Evolutionary conservation across 2,113 vertebrate genomes (phyloP).

Genomic region (Bubo blakistoni): DNA sequence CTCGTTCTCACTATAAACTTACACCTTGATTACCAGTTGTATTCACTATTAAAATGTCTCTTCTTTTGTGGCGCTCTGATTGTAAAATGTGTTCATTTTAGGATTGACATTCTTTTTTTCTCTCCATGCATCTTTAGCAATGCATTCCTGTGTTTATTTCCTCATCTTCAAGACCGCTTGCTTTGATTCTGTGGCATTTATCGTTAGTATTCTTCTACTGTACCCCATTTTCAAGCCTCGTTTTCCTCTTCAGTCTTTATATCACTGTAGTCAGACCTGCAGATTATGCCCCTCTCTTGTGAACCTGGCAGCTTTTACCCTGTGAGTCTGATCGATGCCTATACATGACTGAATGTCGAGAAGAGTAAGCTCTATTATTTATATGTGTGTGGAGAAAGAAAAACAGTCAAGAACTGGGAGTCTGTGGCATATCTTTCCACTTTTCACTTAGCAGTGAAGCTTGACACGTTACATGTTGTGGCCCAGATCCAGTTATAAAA

Average conservation of each 20-base stretch:
- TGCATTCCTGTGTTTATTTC: constrained; percentile 3
- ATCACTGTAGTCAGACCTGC: neutral
- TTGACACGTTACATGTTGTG: neutral
- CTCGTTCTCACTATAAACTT: neutral
- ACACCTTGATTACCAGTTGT: neutral
- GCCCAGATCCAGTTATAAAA: neutral
- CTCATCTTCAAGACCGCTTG: neutral
- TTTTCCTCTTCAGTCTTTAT: neutral
- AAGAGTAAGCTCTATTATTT: neutral
- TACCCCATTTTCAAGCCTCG: neutral
- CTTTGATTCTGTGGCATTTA: neutral
- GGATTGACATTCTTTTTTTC: neutral
- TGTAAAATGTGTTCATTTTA: constrained; percentile 14
- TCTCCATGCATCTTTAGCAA: neutral
- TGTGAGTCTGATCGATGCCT: neutral
- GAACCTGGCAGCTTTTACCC: neutral
- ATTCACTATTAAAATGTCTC: constrained; percentile 7
- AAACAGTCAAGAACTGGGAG: neutral
- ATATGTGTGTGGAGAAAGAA: neutral
- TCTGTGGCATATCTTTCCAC: neutral
- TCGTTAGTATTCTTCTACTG: neutral
- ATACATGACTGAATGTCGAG: neutral
- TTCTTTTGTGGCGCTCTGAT: constrained; percentile 20
- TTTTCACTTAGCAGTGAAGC: neutral
- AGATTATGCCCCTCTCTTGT: neutral